Base-by-base conservation (phyloP, 2,797 vertebrate genomes). In the Chelidonichthys spinosus region DNA sequence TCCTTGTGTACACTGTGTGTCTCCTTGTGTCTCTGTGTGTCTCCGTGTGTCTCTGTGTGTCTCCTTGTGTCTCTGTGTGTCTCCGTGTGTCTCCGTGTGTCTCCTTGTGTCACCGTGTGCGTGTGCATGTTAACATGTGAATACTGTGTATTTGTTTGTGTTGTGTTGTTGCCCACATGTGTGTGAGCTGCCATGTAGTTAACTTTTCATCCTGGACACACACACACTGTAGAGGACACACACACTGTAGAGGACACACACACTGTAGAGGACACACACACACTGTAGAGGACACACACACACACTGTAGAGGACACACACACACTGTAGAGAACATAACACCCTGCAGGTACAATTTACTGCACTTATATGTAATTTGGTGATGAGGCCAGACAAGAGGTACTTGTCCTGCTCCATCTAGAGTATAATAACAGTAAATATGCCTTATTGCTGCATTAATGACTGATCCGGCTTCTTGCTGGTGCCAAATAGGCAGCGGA, bases 291-390 rank as follows among this genome's bases (percentile, higher is more conserved):
- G 79, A 65, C 59, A 58, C n/a, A n/a, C n/a, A n/a, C n/a, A n/a
- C 70, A 69, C 6, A 32, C 4, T 18, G 50, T 44, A 72, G 52
- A 82, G 71, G n/a, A n/a, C n/a, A 25, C 25, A 49, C 18, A 59
- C 70, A 69, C 6, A 32, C 4, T 18, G 50, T 44, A 72, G 52
- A 82, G 71, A 80, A 65, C 59, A 58, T 8, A 43, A 77, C 55
- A 72, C 36, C 81, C 72, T 32, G 42, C 63, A 76, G 73, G 65
- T 64, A 55, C 63, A 81, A 84, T 85, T 85, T 83, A 72, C 60
- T 69, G 72, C 79, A 86, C 82, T 90, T 89, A 81, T 54, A 49
- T 84, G 58, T 61, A 69, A 87, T 89, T 87, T 76, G 64, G 65
- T 71, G 68, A 84, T 79, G 70, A 81, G 49, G 65, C 61, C 32